Evolutionary conservation across 2,888 invertebrate genomes (phyloP), one percentile per base, ranked within the genome.

Genomic region (Drosophila picticornis): DNA sequence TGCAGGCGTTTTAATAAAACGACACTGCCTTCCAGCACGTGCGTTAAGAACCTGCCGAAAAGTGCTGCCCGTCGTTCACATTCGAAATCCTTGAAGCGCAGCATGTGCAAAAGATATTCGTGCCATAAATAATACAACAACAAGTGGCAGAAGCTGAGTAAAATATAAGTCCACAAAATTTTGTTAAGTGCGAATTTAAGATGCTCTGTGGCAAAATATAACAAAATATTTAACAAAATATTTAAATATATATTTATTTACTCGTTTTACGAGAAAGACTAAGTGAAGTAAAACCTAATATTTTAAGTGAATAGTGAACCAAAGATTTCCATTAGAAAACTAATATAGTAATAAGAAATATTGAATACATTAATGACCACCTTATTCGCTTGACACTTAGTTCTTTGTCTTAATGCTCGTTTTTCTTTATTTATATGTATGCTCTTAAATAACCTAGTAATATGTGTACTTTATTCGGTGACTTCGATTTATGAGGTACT

Each of bases 61-160:
- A 66, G 53, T 63, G 60, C 40, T 43, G 38, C 27, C 52, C 57
- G 69, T 60, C 62, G 40, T 55, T 57, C 55, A 38, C 61, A 65
- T 53, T 50, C 25, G 43, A 36, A 50, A 38, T 48, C 25, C 43
- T 74, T 64, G 56, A 67, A 48, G 64, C 75, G 61, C 76, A 72
- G 71, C 80, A 72, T 77, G 80, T 68, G 76, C 72, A 66, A 53
- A 57, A 56, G 60, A 71, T 68, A 75, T 75, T 78, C 59, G 61
- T 68, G 67, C 59, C 70, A 80, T 79, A 80, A 71, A 80, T 79
- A 79, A 76, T 73, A 71, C 55, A 72, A 69, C 48, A 77, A 63
- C 71, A 61, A 67, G 63, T 60, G 57, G 57, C 40, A 51, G 53
- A 34, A 52, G 50, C 51, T 36, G 40, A 16, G 25, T 34, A 9